A percentile compares a stretch with the other conserved stretches of the same genome.
These are phyloP conservation scores for Lycorma delicatula DNA, from an alignment of 1,140 invertebrate species.

Conservation along the genomic window DNA sequence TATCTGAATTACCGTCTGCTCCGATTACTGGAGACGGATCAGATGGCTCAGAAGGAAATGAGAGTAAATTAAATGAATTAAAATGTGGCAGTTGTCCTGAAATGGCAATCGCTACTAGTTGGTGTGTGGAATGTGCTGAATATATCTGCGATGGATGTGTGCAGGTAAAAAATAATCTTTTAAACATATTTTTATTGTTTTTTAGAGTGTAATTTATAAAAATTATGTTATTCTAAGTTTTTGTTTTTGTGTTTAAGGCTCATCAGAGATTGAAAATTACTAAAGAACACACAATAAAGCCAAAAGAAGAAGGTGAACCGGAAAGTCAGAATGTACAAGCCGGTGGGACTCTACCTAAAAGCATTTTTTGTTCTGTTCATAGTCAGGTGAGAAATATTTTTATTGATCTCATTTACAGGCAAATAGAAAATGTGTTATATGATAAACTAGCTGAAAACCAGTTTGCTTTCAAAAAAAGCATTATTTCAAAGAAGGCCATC, in stretches of 20 bases:
- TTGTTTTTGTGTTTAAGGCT: constrained; percentile 36
- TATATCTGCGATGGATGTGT: constrained; percentile 87
- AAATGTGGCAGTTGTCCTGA: constrained; percentile 81
- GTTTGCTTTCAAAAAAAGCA: no score
- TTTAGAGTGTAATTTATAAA: background rate
- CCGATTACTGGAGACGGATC: constrained; percentile 31
- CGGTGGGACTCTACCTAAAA: constrained; percentile 43
- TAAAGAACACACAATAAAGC: constrained; percentile 84
- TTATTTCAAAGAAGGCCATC: no score
- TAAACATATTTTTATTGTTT: no score
- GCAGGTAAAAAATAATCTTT: constrained; percentile 43
- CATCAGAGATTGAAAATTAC: constrained; percentile 77
- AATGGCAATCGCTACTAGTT: constrained; percentile 61
- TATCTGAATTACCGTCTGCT: constrained; percentile 42
- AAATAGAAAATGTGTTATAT: no score
- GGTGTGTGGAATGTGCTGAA: constrained; percentile 81
- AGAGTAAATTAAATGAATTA: constrained; percentile 44
- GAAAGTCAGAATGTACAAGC: constrained; percentile 46
- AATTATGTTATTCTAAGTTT: constrained; percentile 4
- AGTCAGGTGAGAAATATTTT: constrained; percentile 51
- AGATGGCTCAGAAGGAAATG: constrained; percentile 37
- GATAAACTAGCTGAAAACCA: no score
- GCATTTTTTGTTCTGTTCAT: constrained; percentile 65
- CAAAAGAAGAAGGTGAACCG: constrained; percentile 63
- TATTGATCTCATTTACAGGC: no score